These are phyloP conservation scores for Crepidodera aurea DNA, from an alignment of 2,888 invertebrate species.

Conservation along the genomic window DNA sequence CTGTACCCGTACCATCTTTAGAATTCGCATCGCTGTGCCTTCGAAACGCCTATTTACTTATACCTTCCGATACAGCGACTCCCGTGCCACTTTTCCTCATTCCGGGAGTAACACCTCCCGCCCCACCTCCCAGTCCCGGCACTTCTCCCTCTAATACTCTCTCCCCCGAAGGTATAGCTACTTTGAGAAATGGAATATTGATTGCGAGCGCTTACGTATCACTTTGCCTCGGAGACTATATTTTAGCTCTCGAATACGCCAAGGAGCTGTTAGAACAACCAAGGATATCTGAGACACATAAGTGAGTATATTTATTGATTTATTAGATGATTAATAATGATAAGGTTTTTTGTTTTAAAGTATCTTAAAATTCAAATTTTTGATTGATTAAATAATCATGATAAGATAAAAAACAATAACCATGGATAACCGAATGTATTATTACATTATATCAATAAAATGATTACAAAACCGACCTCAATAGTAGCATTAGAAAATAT, in stretches of 20 bases:
- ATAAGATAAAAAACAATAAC: too few relatives aligned
- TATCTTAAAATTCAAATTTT: not conserved
- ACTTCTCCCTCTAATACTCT: slow-evolving; percentile 72
- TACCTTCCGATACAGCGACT: slow-evolving; percentile 65
- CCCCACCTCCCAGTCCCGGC: slow-evolving; percentile 57
- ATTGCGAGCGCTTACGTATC: slow-evolving; percentile 85
- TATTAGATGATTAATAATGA: too few relatives aligned
- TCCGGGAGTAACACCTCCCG: slow-evolving; percentile 57
- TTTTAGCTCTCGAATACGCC: slow-evolving; percentile 80
- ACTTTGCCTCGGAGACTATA: slow-evolving; percentile 83
- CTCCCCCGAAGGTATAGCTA: slow-evolving; percentile 68
- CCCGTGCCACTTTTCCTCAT: slow-evolving; percentile 60
- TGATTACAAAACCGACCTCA: too few relatives aligned
- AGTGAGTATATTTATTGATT: slow-evolving; percentile 63
- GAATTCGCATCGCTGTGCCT: slow-evolving; percentile 91
- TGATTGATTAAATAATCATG: too few relatives aligned
- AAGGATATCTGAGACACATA: slow-evolving; percentile 75
- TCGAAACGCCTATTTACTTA: slow-evolving; percentile 79
- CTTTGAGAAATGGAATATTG: slow-evolving; percentile 72
- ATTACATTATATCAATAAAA: too few relatives aligned
- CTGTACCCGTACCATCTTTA: slow-evolving; percentile 85
- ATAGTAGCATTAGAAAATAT: too few relatives aligned
- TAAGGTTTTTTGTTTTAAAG: not conserved
- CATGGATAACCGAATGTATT: too few relatives aligned
- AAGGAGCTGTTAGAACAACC: slow-evolving; percentile 77